Evolutionary conservation across 2,888 invertebrate species (phyloP).

Genomic region (Drosophila emarginata): DNA sequence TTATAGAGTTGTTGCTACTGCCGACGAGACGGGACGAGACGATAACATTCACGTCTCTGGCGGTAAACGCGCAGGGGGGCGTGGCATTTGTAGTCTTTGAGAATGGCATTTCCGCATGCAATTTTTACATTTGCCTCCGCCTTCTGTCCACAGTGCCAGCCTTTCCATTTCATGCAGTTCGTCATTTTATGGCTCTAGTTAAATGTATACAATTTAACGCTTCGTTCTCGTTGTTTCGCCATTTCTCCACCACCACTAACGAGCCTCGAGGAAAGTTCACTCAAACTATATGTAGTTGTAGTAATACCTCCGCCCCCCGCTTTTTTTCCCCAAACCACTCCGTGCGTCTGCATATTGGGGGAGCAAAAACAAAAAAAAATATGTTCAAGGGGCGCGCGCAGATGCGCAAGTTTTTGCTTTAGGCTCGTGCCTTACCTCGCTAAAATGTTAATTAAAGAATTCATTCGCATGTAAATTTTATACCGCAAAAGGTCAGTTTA

Average conservation of each 20-base stretch:
- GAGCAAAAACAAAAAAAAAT: constrained; percentile 6
- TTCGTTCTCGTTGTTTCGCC: constrained; percentile 36
- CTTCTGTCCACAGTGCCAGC: background rate
- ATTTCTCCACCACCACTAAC: constrained; percentile 27
- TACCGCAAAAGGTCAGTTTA: constrained; percentile 39
- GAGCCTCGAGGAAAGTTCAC: constrained; percentile 26
- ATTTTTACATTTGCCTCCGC: constrained; percentile 63
- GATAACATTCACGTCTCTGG: constrained; percentile 18
- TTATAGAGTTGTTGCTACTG: constrained; percentile 39
- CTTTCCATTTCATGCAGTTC: constrained; percentile 31
- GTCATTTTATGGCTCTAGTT: constrained; percentile 51
- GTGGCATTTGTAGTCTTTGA: constrained; percentile 69
- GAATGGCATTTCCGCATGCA: constrained; percentile 79
- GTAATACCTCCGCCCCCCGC: too few relatives aligned
- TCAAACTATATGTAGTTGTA: background rate
- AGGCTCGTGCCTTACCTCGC: background rate
- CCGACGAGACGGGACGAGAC: background rate
- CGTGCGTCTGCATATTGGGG: constrained; percentile 15
- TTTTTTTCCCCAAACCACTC: background rate
- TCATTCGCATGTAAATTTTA: constrained; percentile 30
- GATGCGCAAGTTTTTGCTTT: constrained; percentile 15
- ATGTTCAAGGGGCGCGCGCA: constrained; percentile 25
- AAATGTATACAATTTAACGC: constrained; percentile 73
- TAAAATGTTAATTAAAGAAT: constrained; percentile 45
- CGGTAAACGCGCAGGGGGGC: constrained; percentile 9